Evolutionary conservation across 1,140 invertebrate species (phyloP).

Genomic region (Zaprionus tsacasi): DNA sequence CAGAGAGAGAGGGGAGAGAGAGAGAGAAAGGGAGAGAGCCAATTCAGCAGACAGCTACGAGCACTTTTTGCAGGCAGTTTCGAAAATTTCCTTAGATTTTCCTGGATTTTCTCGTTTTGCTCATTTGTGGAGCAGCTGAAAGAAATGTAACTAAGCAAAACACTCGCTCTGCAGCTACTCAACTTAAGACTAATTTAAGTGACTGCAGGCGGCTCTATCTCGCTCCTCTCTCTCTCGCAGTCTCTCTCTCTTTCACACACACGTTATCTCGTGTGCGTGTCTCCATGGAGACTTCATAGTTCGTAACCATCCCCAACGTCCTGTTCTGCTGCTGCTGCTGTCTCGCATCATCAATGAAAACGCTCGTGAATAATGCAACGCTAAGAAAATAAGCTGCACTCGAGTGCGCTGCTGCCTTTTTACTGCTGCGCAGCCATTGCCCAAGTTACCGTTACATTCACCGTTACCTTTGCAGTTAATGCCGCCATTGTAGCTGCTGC

Average conservation of each 20-base stretch:
- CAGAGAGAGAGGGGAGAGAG: slow-evolving; percentile 9
- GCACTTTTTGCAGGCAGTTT: slow-evolving; percentile 49
- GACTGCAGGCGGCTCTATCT: slow-evolving; percentile 52
- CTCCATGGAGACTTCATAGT: slow-evolving; percentile 29
- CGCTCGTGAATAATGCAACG: slow-evolving; percentile 77
- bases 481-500: not conserved
- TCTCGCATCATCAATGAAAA: slow-evolving; percentile 76
- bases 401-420: slow-evolving; percentile 56
- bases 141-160: slow-evolving; percentile 76
- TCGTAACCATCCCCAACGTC: slow-evolving; percentile 46
- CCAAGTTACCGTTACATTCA: slow-evolving; percentile 14
- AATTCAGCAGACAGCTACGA: slow-evolving; percentile 26
- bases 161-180: slow-evolving; percentile 66
- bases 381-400: slow-evolving; percentile 81
- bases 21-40: not conserved
- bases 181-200: slow-evolving; percentile 79
- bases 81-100: slow-evolving; percentile 6
- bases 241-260: not conserved
- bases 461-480: not conserved
- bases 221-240: not conserved
- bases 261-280: slow-evolving; percentile 38
- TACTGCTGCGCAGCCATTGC: slow-evolving; percentile 19
- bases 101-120: slow-evolving; percentile 12
- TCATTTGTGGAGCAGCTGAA: slow-evolving; percentile 14
- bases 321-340: slow-evolving; percentile 46